A percentile compares a stretch with the other conserved stretches of the same genome.
Conservation (phyloP, 2,888 invertebrate genomes). For the Deladenus siricidicola region DNA sequence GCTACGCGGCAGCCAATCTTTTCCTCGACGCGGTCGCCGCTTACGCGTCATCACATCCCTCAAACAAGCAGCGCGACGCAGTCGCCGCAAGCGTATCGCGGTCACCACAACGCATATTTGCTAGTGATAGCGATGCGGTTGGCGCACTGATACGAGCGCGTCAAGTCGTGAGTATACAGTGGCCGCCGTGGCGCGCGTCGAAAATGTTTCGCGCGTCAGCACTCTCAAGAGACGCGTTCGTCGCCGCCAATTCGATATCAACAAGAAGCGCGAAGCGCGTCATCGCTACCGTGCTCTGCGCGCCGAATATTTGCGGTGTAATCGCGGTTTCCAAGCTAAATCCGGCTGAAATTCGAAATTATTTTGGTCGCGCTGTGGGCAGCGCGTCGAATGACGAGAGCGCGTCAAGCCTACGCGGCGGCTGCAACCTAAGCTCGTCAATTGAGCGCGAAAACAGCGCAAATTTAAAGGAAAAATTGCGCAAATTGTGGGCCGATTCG, state of each 20-base stretch:
- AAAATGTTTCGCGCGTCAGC: constrained; percentile 1
- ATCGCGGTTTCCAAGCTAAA: constrained; percentile 4
- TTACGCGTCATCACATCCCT: no score
- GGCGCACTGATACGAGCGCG: not conserved
- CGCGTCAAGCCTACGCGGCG: no score
- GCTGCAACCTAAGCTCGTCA: no score
- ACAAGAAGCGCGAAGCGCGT: not conserved
- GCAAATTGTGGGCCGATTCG: not conserved
- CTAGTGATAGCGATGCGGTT: not conserved
- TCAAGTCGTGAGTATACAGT: not conserved
- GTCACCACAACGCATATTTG: no score
- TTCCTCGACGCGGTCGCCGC: constrained; percentile 35
- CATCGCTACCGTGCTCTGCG: not conserved
- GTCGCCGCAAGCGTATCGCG: no score
- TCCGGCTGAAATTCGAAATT: not conserved
- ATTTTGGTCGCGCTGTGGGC: no score
- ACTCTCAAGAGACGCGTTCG: not conserved
- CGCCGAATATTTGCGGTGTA: constrained; percentile 5
- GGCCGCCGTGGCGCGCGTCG: constrained; percentile 3
- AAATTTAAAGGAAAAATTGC: not conserved
- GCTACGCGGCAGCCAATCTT: constrained; percentile 39
- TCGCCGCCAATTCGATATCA: not conserved
- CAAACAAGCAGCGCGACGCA: no score
- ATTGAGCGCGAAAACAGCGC: no score
- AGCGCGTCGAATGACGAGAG: no score